Evolutionary conservation across 2,113 vertebrate species (phyloP).

Genomic region (Urocolius indicus): DNA sequence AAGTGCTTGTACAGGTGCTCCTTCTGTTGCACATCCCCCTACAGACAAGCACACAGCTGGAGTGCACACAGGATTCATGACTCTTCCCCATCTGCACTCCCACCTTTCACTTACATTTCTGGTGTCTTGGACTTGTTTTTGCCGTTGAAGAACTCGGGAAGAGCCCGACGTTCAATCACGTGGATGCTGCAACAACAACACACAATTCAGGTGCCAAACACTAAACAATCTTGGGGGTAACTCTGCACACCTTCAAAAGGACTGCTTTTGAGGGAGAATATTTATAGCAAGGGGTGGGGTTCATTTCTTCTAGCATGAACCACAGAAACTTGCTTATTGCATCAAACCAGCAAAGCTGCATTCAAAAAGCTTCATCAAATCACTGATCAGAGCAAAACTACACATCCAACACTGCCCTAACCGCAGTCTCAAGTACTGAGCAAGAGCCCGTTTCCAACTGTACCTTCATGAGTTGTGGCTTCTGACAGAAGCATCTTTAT

Average conservation of each 20-base stretch:
- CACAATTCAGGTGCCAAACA: background rate
- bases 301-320: background rate
- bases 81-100: rapidly evolving
- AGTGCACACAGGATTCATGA: rapidly evolving
- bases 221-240: too few relatives aligned
- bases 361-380: background rate
- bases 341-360: background rate
- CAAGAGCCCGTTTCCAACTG: background rate
- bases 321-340: background rate
- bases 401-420: rapidly evolving
- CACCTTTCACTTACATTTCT: conserved; percentile 88
- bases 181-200: conserved; percentile 83
- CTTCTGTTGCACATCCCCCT: background rate
- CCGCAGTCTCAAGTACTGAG: background rate
- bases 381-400: background rate
- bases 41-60: rapidly evolving
- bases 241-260: background rate
- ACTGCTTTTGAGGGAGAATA: too few relatives aligned
- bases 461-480: too few relatives aligned
- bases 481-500: background rate
- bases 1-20: background rate
- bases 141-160: conserved; percentile 96
- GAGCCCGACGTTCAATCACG: conserved; percentile 92
- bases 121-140: conserved; percentile 98
- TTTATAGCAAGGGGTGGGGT: background rate